Evolutionary conservation across 2,113 vertebrate genomes (phyloP).

Genomic region (Labrus mixtus): DNA sequence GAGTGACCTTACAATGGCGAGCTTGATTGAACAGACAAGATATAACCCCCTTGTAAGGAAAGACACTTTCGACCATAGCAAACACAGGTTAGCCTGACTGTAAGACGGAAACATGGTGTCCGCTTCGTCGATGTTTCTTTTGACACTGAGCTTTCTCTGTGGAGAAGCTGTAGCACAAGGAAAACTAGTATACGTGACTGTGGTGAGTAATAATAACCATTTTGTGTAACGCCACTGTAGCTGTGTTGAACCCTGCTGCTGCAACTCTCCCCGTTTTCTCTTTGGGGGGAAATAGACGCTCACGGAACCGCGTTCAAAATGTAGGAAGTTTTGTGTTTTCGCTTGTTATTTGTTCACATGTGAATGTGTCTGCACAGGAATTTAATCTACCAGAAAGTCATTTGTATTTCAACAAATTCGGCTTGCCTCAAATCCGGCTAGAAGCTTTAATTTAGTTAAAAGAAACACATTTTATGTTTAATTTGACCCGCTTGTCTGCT

Average conservation of each 20-base stretch:
- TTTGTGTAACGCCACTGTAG: neutral
- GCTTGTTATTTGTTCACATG: neutral
- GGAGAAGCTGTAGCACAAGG: conserved; percentile 30
- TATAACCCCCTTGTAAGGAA: neutral
- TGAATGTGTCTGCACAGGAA: rapidly evolving
- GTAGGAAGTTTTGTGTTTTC: neutral
- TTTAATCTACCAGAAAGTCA: rapidly evolving
- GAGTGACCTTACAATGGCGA: rapidly evolving
- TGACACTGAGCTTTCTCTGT: conserved; percentile 17
- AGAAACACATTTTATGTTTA: neutral
- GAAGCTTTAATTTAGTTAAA: neutral
- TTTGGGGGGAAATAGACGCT: neutral
- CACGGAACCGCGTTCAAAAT: neutral
- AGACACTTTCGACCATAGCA: neutral
- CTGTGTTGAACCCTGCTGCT: neutral
- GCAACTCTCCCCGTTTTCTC: no score
- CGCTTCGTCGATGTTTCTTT: neutral
- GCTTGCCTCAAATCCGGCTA: neutral
- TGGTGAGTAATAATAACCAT: conserved; percentile 62
- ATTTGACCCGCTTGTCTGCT: neutral
- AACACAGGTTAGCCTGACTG: neutral
- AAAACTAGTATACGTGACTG: conserved; percentile 62
- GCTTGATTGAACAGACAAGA: neutral
- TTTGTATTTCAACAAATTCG: neutral
- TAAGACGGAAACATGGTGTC: conserved; percentile 40